phyloP scores from a whole-genome alignment of 2,113 vertebrate genomes.

The Sapayoa aenigma region DNA sequence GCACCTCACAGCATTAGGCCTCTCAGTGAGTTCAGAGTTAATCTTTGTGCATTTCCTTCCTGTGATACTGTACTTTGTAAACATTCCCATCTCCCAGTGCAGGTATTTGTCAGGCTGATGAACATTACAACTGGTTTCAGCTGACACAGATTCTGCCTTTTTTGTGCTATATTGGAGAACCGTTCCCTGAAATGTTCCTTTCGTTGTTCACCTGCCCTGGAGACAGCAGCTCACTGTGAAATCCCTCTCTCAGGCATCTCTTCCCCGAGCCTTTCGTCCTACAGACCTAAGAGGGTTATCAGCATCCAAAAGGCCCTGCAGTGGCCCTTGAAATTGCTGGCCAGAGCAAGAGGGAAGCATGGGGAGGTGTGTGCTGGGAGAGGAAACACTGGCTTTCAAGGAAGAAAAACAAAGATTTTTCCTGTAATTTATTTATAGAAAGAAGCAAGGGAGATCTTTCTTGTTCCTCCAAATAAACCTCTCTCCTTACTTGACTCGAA shows the following conservation, averaged over 20 bases:
- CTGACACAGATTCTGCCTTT: not conserved
- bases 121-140: not conserved
- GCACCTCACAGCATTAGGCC: not conserved
- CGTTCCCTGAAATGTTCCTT: not conserved
- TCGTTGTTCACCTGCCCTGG: not conserved
- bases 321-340: not conserved
- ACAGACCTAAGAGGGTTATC: not conserved
- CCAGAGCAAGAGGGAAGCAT: not conserved
- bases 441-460: not conserved
- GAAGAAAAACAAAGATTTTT: not conserved
- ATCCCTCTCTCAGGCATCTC: not conserved
- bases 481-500: not conserved
- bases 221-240: not conserved
- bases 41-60: not conserved
- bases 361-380: not conserved
- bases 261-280: not conserved
- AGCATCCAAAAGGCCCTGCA: not conserved
- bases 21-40: not conserved
- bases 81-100: not conserved
- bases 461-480: not conserved
- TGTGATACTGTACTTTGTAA: not conserved
- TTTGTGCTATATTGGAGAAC: not conserved
- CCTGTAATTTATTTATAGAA: not conserved
- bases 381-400: not conserved
- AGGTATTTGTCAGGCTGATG: not conserved